Conservation (phyloP, 2,797 vertebrate genomes). For the Sebastes oblongus region DNA sequence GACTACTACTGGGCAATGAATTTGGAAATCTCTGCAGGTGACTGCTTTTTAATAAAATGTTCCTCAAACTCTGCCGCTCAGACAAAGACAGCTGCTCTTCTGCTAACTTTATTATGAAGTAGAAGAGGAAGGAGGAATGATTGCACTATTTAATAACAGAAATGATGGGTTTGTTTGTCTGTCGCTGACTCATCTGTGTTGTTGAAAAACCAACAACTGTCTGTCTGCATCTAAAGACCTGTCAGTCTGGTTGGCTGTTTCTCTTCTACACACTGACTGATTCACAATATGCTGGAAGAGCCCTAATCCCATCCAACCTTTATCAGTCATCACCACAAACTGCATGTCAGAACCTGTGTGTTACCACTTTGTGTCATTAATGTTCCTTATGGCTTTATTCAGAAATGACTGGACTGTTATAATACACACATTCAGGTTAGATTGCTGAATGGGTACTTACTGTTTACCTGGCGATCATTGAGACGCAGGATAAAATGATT, state of each 20-base stretch:
- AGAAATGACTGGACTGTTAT: not conserved
- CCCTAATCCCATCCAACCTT: not conserved
- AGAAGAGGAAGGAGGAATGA: not conserved
- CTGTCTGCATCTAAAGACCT: not conserved
- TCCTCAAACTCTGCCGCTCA: not conserved
- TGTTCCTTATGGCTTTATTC: not conserved
- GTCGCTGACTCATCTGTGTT: not conserved
- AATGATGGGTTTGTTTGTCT: not conserved
- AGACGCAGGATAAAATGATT: not conserved
- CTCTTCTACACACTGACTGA: not conserved
- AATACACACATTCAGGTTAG: not conserved
- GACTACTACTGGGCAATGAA: not conserved
- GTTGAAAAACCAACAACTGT: not conserved
- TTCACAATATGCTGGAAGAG: not conserved
- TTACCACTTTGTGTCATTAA: not conserved
- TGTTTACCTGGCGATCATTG: too few relatives aligned
- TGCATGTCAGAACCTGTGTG: not conserved
- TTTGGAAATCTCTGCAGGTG: conserved; percentile 1
- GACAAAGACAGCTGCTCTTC: not conserved
- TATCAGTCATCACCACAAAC: not conserved
- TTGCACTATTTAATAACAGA: not conserved
- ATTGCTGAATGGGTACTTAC: too few relatives aligned
- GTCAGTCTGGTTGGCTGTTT: not conserved
- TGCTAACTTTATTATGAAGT: not conserved
- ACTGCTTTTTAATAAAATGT: conserved; percentile 1